These are phyloP conservation scores for Mixornis gularis DNA, from an alignment of 2,113 vertebrate species.

Conservation along the genomic window DNA sequence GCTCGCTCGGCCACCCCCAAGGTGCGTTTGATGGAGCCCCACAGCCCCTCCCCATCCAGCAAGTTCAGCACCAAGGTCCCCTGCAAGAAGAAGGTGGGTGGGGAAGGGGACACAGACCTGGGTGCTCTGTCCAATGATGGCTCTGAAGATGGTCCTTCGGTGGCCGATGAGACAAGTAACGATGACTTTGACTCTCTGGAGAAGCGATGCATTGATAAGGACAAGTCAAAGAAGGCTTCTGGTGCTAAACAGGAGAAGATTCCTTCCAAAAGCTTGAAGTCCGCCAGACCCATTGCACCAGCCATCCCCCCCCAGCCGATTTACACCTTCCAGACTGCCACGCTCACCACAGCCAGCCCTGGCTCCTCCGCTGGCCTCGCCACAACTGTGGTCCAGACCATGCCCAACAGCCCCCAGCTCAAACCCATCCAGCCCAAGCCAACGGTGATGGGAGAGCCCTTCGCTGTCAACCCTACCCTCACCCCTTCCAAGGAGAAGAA, in stretches of 20 bases:
- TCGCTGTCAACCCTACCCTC: slow-evolving; percentile 81
- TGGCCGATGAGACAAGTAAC: slow-evolving; percentile 90
- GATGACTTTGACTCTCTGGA: slow-evolving; percentile 88
- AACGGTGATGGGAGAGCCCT: slow-evolving; percentile 87
- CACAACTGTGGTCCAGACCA: slow-evolving; percentile 86
- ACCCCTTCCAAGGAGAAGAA: slow-evolving; percentile 95
- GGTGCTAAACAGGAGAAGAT: slow-evolving; percentile 85
- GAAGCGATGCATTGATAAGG: slow-evolving; percentile 81
- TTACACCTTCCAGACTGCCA: slow-evolving; percentile 82
- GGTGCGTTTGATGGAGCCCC: slow-evolving; percentile 89
- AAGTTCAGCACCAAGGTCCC: slow-evolving; percentile 87
- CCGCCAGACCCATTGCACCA: slow-evolving; percentile 84
- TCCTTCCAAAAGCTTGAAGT: slow-evolving; percentile 89
- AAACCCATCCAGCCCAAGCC: slow-evolving; percentile 94
- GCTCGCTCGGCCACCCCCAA: slow-evolving; percentile 93
- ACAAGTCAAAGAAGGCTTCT: slow-evolving; percentile 84
- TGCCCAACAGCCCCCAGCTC: slow-evolving; percentile 93
- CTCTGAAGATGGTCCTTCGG: slow-evolving; percentile 88
- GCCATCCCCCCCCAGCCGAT: slow-evolving; percentile 85
- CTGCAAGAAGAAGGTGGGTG: slow-evolving; percentile 86
- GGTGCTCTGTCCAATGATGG: slow-evolving; percentile 85
- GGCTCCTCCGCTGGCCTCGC: slow-evolving; percentile 79
- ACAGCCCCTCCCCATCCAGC: slow-evolving; percentile 89
- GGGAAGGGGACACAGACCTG: slow-evolving; percentile 80
- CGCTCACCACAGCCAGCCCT: slow-evolving; percentile 85